Evolutionary conservation across 2,888 invertebrate genomes (phyloP), one percentile per base, ranked within the genome.

Genomic region (Hemaris fuciformis): DNA sequence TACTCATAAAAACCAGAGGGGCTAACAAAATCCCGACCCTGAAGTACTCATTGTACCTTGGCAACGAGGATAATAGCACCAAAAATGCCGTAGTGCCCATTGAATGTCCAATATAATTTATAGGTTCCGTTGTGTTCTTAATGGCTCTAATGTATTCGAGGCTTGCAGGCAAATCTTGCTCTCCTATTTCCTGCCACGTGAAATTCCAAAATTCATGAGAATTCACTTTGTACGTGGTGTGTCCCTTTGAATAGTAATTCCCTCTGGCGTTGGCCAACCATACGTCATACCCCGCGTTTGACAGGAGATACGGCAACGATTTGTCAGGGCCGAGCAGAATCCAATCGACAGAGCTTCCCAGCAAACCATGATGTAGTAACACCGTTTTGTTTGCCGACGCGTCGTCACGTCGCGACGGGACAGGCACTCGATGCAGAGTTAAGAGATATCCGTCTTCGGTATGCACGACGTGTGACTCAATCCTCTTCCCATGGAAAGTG

Each of bases 201-300:
- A 89, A 89, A 4, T 75, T 77, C 89, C 89, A 89, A 65, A 76
- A 89, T 5, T 74, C 68, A 1, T 64, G 57, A 1, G 78, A 76
- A 31, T 83, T 74, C 0, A 78, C 64, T 6, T 72, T 69, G 60
- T 69, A 69, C 10, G 71, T 63, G 2, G 71, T 60, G 65, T 89
- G 88, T 4, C 79, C 81, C 43, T 84, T 79, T 0, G 88, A 89
- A 65, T 88, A 89, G 64, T 80, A 79, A 64, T 87, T 89, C 0
- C 90, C 89, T 76, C 89, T 81, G 0, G 87, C 83, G 56, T 94
- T 94, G 8, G 87, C 84, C 93, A 87, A 93, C 96, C 90, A 96
- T 1, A 94, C 93, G 62, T 94, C 94, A 65, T 92, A 93, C 0
- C 94, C 93, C 1, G 82, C 82, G 64, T 95, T 87, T 84, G 93